Evolutionary conservation across 1,140 invertebrate species (phyloP), one percentile per base, ranked within the genome.

Genomic region (Drosophila yakuba): DNA sequence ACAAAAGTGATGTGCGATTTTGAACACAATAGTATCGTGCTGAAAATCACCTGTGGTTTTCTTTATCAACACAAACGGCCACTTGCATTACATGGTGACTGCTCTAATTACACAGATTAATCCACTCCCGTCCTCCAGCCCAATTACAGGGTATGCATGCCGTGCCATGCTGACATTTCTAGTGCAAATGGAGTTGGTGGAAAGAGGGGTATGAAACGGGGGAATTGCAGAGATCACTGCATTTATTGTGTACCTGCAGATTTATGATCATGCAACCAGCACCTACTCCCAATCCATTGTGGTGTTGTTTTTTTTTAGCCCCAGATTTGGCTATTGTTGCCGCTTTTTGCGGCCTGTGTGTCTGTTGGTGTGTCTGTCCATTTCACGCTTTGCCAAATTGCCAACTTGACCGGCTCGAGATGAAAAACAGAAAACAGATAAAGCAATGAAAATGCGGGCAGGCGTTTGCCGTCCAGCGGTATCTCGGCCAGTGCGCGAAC

Each of bases 351-450:
- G 84, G 79, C 83, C 72, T 71, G 72, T 56, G 79, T 83, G 67
- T 74, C 73, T 60, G 45, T 25, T 3, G 3, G 23, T 25, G 2
- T 25, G 79, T 88, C 73, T 74, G 76, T 60, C 39, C 84, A 89
- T 80, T 88, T 88, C 84, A 88, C 84, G 84, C 84, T 88, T 88
- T 84, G 84, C 84, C 84, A 88, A 88, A 88, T 88, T 88, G 84
- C 84, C 80, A 88, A 88, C 84, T 88, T 88, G 80, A 89, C 84
- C 84, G 76, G 83, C 71, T 82, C 62, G 38, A 71, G 66, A 78
- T 62, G 52, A 71, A 71, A 71, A 77, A 60, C 58, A 58, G 52
- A 71, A 71, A 77, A 60, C 58, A 58, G 52, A 71, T 63, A 64
- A 86, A 81, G 77, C 78, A 85, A 85, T 76, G 78, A 82, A 85